phyloP scores from a whole-genome alignment of 2,888 invertebrate genomes.

The Celastrina argiolus region DNA sequence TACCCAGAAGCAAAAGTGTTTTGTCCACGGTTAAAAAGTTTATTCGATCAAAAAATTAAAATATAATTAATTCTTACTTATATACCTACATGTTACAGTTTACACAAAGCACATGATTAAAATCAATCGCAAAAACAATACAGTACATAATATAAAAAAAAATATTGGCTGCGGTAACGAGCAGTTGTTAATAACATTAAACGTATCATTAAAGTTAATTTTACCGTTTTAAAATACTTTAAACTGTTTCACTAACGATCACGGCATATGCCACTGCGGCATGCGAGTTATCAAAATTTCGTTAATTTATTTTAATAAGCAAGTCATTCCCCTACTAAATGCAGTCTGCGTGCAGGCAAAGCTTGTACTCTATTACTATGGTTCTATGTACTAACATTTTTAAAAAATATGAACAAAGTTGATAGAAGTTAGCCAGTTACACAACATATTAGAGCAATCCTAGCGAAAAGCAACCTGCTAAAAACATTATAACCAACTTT shows the following conservation, averaged over 20 bases:
- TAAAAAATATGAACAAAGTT: background rate
- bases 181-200: background rate
- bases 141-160: background rate
- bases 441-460: background rate
- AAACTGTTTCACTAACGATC: slow-evolving; percentile 19
- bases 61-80: background rate
- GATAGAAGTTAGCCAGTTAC: background rate
- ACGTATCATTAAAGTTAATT: slow-evolving; percentile 2
- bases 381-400: background rate
- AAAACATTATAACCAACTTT: too few species aligned
- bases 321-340: slow-evolving; percentile 56
- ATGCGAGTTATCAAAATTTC: slow-evolving; percentile 42
- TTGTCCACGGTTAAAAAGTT: too few species aligned
- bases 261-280: slow-evolving; percentile 24
- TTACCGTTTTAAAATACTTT: slow-evolving; percentile 9
- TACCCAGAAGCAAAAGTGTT: background rate
- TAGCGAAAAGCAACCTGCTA: too few species aligned
- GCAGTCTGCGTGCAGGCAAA: background rate
- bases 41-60: too few species aligned
- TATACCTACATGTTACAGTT: background rate
- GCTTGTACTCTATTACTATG: background rate
- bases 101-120: background rate
- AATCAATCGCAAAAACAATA: background rate
- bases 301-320: slow-evolving; percentile 65
- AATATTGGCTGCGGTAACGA: background rate